Percentiles rank a stretch among this genome's conserved stretches.
These are phyloP conservation scores for Fragum fragum DNA, from an alignment of 2,888 invertebrate species.

Conservation along the genomic window DNA sequence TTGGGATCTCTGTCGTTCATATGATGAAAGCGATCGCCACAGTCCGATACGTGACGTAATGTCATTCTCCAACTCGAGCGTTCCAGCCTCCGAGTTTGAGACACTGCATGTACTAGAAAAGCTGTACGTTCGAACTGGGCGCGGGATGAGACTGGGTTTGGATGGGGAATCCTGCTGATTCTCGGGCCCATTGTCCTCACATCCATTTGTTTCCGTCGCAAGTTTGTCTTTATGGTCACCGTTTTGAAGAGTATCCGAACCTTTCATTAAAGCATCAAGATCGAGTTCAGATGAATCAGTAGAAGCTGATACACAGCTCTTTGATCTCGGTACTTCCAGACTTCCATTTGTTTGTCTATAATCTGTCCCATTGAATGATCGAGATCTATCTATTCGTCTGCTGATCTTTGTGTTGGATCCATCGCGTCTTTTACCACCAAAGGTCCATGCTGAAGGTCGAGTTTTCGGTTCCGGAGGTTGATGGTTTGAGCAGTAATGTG, in stretches of 20 bases:
- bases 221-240: neutral
- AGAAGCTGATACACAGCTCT: neutral
- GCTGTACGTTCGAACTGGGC: neutral
- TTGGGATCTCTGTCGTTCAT: neutral
- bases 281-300: slow-evolving; percentile 39
- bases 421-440: neutral
- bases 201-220: neutral
- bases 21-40: neutral
- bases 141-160: slow-evolving; percentile 16
- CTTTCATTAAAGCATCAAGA: slow-evolving; percentile 11
- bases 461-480: neutral
- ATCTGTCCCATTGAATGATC: neutral
- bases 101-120: neutral
- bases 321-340: neutral
- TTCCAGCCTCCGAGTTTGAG: neutral
- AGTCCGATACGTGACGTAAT: neutral
- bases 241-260: neutral
- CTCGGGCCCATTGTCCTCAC: neutral
- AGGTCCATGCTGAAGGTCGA: slow-evolving; percentile 34
- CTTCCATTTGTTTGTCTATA: neutral
- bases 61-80: neutral
- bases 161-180: neutral
- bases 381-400: neutral
- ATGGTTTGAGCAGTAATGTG: slow-evolving; percentile 48
- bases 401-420: neutral